Percentiles rank a stretch among this genome's conserved stretches.
These are phyloP conservation scores for Dysidea cf. avara DNA, from an alignment of 37 sponge, comb jelly and placozoan genomes.

Conservation along the genomic window DNA sequence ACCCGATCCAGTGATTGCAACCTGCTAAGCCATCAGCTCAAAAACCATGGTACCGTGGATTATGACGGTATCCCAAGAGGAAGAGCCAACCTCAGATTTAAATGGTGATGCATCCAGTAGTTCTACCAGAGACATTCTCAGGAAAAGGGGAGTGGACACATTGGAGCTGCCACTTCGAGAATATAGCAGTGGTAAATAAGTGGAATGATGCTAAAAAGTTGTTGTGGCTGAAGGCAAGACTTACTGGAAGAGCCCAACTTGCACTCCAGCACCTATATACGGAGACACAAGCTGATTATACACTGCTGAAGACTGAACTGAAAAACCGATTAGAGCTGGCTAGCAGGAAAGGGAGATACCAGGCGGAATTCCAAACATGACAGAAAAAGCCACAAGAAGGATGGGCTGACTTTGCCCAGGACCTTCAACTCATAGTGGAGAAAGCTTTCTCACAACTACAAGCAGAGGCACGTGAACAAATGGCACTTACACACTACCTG, in stretches of 20 bases:
- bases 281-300: background rate
- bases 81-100: no score
- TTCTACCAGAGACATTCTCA: constrained; percentile 23
- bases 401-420: constrained; percentile 40
- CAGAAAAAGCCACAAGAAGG: constrained; percentile 21
- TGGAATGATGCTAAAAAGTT: constrained; percentile 39
- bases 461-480: background rate
- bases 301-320: constrained; percentile 4
- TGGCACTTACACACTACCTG: constrained; percentile 5
- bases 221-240: constrained; percentile 28
- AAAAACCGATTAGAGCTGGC: constrained; percentile 35
- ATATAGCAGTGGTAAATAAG: constrained; percentile 24
- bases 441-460: constrained; percentile 33
- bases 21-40: no score
- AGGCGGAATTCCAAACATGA: constrained; percentile 36
- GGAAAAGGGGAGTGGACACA: constrained; percentile 36
- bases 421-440: constrained; percentile 18
- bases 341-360: constrained; percentile 18
- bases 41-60: no score
- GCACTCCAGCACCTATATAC: constrained; percentile 9
- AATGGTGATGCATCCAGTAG: constrained; percentile 4
- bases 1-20: no score
- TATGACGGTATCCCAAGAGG: no score
- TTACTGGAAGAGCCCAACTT: constrained; percentile 29
- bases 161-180: constrained; percentile 34